A percentile compares a stretch with the other conserved stretches of the same genome.
phyloP scores from a whole-genome alignment of 2,797 vertebrate genomes.

The Gambelia wislizenii region DNA sequence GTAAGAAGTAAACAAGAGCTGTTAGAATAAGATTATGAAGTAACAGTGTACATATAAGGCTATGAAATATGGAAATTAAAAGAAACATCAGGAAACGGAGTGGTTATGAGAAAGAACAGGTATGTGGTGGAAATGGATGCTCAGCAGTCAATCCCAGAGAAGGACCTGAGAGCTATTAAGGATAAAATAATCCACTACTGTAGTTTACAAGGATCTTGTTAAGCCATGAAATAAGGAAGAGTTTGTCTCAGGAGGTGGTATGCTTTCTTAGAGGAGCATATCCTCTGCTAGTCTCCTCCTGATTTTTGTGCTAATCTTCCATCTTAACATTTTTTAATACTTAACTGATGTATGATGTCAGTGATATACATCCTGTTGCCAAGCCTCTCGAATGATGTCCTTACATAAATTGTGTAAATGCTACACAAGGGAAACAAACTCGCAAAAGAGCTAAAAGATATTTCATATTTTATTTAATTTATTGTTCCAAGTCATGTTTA shows the following conservation, averaged over 20 bases:
- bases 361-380: not conserved
- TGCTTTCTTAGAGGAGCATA: not conserved
- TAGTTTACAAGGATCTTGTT: not conserved
- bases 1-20: not conserved
- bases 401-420: not conserved
- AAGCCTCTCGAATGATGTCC: not conserved
- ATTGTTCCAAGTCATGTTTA: slow-evolving; percentile 2
- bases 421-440: not conserved
- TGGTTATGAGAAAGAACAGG: not conserved
- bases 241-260: not conserved
- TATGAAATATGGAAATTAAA: not conserved
- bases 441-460: not conserved
- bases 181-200: not conserved
- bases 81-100: no score
- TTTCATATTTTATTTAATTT: not conserved
- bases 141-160: not conserved
- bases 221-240: not conserved
- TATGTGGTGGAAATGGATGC: not conserved
- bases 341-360: not conserved
- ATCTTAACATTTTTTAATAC: not conserved
- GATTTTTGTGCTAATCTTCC: not conserved
- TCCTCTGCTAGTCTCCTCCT: not conserved
- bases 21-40: not conserved
- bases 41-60: not conserved
- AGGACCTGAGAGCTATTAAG: not conserved